Conservation (phyloP, 2,113 vertebrate genomes). For the Tapirus terrestris region DNA sequence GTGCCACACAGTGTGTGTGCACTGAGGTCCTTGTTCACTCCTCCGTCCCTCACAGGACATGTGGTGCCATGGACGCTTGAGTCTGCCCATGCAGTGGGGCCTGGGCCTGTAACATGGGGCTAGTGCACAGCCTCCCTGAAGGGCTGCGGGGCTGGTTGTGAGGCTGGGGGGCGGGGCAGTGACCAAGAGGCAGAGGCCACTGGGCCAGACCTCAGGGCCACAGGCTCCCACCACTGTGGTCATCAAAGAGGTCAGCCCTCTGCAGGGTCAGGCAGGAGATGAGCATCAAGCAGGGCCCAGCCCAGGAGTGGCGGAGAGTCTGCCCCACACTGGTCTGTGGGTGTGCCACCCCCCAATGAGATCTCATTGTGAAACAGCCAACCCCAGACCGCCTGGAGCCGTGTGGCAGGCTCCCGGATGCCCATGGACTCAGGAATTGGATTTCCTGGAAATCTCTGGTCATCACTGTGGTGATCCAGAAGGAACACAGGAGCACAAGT, state of each 20-base stretch:
- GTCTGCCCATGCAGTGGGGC: not conserved
- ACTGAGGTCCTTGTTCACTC: not conserved
- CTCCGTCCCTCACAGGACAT: rapidly evolving
- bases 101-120: not conserved
- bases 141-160: not conserved
- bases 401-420: not conserved
- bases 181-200: not conserved
- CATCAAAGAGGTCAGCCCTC: not conserved
- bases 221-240: not conserved
- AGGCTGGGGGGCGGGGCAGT: not conserved
- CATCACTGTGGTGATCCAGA: not conserved
- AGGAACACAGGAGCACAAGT: not conserved
- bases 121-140: not conserved
- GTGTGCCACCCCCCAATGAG: not conserved
- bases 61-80: too few species aligned
- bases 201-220: not conserved
- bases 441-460: not conserved
- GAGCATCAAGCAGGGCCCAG: not conserved
- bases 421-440: not conserved
- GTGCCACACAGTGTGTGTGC: rapidly evolving
- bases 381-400: not conserved
- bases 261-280: not conserved
- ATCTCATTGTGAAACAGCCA: not conserved
- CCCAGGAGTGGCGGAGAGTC: not conserved
- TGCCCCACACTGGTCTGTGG: not conserved